Percentiles rank a stretch among this genome's conserved stretches.
Evolutionary conservation across 64 coral and sea anemone species (phyloP).

Genomic region (Platygyra sinensis): DNA sequence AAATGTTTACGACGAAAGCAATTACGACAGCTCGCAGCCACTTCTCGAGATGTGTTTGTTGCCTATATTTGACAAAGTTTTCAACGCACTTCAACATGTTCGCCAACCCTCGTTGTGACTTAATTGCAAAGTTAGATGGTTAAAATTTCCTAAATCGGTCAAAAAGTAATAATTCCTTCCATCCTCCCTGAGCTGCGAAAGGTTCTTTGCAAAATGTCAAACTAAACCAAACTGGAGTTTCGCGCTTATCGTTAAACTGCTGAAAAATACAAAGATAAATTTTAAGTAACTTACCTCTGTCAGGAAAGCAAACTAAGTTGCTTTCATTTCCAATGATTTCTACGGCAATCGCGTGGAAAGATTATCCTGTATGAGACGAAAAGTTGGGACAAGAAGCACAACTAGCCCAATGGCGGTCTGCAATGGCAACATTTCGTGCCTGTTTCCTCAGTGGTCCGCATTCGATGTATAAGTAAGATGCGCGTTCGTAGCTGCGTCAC

Average conservation of each 20-base stretch:
- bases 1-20: constrained; percentile 91
- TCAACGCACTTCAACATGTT: constrained; percentile 21
- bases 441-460: constrained; percentile 97
- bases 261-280: neutral
- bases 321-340: constrained; percentile 27
- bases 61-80: constrained; percentile 68
- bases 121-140: constrained; percentile 74
- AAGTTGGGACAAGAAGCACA: constrained; percentile 90
- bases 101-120: neutral
- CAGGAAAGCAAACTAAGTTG: constrained; percentile 52
- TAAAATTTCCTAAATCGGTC: constrained; percentile 55
- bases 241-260: constrained; percentile 42
- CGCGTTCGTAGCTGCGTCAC: constrained; percentile 92
- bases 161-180: constrained; percentile 24
- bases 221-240: constrained; percentile 84
- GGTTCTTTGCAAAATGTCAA: constrained; percentile 83
- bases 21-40: constrained; percentile 80
- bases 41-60: constrained; percentile 98
- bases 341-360: neutral
- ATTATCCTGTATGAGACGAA: constrained; percentile 49
- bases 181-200: constrained; percentile 25
- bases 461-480: constrained; percentile 85
- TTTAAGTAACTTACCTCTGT: constrained; percentile 39
- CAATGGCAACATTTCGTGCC: constrained; percentile 59
- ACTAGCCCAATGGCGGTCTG: constrained; percentile 81